A percentile compares a stretch with the other conserved stretches of the same genome.
Evolutionary conservation across 2,888 invertebrate species (phyloP).

Genomic region (Dynastes maya): DNA sequence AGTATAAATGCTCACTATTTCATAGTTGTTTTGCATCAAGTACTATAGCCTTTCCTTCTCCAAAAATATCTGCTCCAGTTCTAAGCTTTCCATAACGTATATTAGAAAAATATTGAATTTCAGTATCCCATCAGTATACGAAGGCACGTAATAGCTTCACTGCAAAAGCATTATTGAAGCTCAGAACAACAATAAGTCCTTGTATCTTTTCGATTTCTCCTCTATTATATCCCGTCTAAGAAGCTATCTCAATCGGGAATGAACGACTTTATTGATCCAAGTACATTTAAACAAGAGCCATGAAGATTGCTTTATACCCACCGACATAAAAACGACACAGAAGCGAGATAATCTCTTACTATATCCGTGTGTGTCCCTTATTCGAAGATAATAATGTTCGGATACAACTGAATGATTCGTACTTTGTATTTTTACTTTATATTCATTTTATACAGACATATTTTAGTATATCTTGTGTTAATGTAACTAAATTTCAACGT

Average conservation of each 20-base stretch:
- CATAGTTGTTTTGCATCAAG: no score
- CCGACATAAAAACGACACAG: conserved; percentile 30
- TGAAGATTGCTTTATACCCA: conserved; percentile 39
- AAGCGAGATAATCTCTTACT: conserved; percentile 3
- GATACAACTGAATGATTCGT: no score
- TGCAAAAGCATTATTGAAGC: conserved; percentile 25
- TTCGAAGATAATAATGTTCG: background rate
- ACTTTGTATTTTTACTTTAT: no score
- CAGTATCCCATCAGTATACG: background rate
- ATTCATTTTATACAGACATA: no score
- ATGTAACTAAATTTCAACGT: no score
- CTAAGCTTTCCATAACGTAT: background rate
- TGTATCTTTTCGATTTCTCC: conserved; percentile 30
- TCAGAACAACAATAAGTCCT: conserved; percentile 23
- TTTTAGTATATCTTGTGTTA: no score
- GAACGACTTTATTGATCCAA: conserved; percentile 40
- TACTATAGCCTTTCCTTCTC: no score
- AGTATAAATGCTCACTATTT: background rate
- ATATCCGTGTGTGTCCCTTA: background rate
- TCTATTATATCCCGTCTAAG: conserved; percentile 7
- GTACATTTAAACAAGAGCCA: conserved; percentile 31
- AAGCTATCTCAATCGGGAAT: conserved; percentile 35
- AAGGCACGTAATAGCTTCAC: conserved; percentile 5
- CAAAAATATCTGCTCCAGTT: background rate
- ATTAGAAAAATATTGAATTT: conserved; percentile 2